Base-by-base conservation (phyloP, 2,797 vertebrate genomes). In the Tenualosa thibaudeaui region DNA sequence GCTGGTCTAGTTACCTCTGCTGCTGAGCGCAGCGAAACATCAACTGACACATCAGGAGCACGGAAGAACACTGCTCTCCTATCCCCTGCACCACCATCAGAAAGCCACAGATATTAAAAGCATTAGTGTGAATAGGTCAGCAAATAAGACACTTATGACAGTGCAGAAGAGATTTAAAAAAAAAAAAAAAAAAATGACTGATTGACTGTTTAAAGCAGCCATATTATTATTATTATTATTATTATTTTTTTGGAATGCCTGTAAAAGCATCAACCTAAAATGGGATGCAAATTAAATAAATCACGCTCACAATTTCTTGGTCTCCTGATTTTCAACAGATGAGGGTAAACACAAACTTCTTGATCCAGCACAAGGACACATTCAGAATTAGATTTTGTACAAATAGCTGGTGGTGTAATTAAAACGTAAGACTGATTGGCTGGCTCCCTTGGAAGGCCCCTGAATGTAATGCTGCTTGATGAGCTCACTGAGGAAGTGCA, bases 331-430 rank as follows among this genome's bases (percentile, higher is more conserved):
- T 82, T 83, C 26, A 85, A 54, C 81, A 12, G 37, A 78, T 22
- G 40, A 37, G 83, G 43, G 26, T 15, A 65, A 65, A 65, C n/a
- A 65, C 60, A 68, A 68, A 3, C 62, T 12, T 37, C 62, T 46
- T 17, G 12, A 43, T 49, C 10, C 13, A 24, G 84, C 62, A 81
- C 4, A 10, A 86, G 22, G 49, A 49, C 68, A 83, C 43, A 58
- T 37, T 3, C 51, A n/a, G 43, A 81, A 84, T 96, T 94, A 99
- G 93, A 99, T 99, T 94, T 99, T 99, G 94, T 98, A 98, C 94
- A 98, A 96, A 96, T 97, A 94, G 94, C 97, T 99, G 94, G 96
- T 97, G 88, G 96, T 95, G 8, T 99, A 99, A 94, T 96, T 96
- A 92, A 98, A 99, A 94, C 94, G 95, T 91, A 99, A 98, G 90